Percentiles rank a stretch among this genome's conserved stretches.
Conservation (phyloP, 2,888 invertebrate genomes). For the Agapostemon virescens region DNA sequence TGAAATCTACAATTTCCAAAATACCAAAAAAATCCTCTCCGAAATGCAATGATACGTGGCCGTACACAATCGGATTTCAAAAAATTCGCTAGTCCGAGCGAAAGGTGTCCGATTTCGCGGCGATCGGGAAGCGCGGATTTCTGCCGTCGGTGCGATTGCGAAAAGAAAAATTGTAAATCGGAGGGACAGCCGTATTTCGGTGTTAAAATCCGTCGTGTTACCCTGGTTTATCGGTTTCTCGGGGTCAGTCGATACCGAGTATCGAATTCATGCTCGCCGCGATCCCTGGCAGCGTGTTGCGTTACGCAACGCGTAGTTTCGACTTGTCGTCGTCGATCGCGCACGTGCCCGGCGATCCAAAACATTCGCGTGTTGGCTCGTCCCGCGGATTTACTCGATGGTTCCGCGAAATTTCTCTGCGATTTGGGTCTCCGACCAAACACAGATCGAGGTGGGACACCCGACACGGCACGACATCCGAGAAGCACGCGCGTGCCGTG, state of each 20-base stretch:
- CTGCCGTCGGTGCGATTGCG: no score
- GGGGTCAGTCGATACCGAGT: conserved; percentile 3
- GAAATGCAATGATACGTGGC: no score
- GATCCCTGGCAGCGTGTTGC: conserved; percentile 4
- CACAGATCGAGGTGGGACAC: conserved; percentile 8
- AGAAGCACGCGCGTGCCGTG: background rate
- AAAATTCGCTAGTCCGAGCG: no score
- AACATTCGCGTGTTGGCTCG: conserved; percentile 40
- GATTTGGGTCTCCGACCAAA: conserved; percentile 22
- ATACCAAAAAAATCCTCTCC: no score
- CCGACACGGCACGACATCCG: conserved; percentile 5
- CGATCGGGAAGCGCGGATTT: no score
- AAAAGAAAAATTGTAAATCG: no score
- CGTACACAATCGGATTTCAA: no score
- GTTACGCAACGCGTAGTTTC: conserved; percentile 54
- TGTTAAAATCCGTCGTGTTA: background rate
- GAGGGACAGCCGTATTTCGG: no score
- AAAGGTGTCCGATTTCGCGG: no score
- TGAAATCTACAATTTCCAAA: no score
- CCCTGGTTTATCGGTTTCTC: background rate
- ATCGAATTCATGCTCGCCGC: conserved; percentile 19
- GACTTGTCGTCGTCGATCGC: conserved; percentile 34
- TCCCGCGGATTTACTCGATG: conserved; percentile 24
- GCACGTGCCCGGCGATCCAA: conserved; percentile 58
- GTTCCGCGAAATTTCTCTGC: conserved; percentile 34